phyloP scores from a whole-genome alignment of 2,797 vertebrate species.

The Antrozous pallidus region DNA sequence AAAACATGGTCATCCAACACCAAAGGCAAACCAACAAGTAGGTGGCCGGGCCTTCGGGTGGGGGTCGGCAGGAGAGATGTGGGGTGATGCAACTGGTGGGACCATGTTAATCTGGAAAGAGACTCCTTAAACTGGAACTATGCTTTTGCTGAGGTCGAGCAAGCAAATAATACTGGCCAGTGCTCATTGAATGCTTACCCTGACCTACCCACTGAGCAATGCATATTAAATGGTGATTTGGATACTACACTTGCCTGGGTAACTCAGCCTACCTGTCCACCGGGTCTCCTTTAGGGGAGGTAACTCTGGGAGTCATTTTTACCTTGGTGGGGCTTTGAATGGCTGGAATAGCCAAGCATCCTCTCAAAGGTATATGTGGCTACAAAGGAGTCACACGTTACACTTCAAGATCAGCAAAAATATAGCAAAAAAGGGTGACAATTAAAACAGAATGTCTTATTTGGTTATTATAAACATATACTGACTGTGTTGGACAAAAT shows the following conservation, averaged over 20 bases:
- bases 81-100: accelerated
- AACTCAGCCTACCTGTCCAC: background rate
- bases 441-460: background rate
- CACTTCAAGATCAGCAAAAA: background rate
- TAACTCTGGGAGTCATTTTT: background rate
- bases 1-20: conserved; percentile 98
- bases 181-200: background rate
- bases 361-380: background rate
- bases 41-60: conserved; percentile 15
- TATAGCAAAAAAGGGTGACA: background rate
- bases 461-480: background rate
- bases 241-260: accelerated
- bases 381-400: background rate
- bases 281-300: background rate
- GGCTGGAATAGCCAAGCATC: background rate
- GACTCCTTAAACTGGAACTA: background rate
- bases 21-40: conserved; percentile 99
- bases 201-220: background rate
- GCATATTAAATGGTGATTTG: accelerated
- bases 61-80: accelerated
- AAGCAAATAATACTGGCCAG: background rate
- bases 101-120: background rate
- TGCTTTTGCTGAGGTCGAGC: background rate
- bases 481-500: background rate
- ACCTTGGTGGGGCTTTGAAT: background rate